Evolutionary conservation across 2,797 vertebrate species (phyloP).

Genomic region (Salmo trutta): DNA sequence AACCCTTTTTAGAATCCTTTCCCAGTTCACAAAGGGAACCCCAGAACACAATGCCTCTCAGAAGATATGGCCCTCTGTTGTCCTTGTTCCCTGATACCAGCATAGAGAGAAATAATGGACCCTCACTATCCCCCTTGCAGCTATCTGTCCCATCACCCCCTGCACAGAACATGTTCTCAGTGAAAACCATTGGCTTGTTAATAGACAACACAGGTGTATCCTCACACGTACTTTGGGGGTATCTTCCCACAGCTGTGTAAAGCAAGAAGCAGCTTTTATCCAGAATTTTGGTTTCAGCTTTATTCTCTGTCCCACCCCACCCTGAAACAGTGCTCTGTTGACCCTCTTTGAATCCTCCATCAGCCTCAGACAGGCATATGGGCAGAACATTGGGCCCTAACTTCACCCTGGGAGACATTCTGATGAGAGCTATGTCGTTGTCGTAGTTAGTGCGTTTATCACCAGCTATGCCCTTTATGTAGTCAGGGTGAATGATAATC

Average conservation of each 20-base stretch:
- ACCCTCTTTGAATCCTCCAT: conserved; percentile 21
- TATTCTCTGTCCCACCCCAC: conserved; percentile 42
- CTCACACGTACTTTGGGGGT: conserved; percentile 25
- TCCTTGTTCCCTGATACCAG: conserved; percentile 24
- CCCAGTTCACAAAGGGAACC: conserved; percentile 69
- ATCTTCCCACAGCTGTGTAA: conserved; percentile 60
- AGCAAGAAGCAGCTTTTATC: conserved; percentile 47
- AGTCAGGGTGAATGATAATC: conserved; percentile 80
- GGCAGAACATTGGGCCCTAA: conserved; percentile 78
- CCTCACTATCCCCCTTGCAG: conserved; percentile 85
- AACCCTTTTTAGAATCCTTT: conserved; percentile 68
- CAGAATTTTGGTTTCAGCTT: rapidly evolving
- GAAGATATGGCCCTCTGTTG: conserved; percentile 58
- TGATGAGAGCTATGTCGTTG: conserved; percentile 88
- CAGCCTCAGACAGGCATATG: conserved; percentile 81
- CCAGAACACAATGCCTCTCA: conserved; percentile 88
- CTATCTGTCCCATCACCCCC: conserved; percentile 78
- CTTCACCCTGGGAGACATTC: conserved; percentile 72
- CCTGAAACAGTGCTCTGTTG: conserved; percentile 83
- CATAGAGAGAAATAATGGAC: conserved; percentile 74
- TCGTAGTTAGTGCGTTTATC: conserved; percentile 59
- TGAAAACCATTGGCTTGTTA: conserved; percentile 50
- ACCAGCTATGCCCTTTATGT: rapidly evolving
- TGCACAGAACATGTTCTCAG: conserved; percentile 92
- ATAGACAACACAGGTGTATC: background rate